Conservation (phyloP, 1,140 invertebrate species). For the Proctacanthus coquilletti region DNA sequence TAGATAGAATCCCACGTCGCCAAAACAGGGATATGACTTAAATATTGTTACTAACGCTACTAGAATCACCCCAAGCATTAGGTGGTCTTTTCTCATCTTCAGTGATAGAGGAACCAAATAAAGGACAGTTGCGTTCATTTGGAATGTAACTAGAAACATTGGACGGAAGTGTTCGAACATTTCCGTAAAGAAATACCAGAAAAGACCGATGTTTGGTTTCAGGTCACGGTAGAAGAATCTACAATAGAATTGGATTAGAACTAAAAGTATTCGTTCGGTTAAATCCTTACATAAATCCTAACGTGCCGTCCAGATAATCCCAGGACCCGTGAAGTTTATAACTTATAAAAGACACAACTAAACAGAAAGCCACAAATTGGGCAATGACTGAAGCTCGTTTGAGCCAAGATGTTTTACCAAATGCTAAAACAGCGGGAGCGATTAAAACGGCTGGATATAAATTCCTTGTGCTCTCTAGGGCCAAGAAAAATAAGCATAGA, state of each 20-base stretch:
- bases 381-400: conserved; percentile 17
- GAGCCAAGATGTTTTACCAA: conserved; percentile 25
- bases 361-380: conserved; percentile 27
- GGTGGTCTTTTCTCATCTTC: conserved; percentile 70
- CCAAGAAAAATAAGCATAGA: conserved; percentile 47
- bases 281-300: conserved; percentile 65
- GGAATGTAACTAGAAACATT: conserved; percentile 91
- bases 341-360: too few species aligned
- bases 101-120: conserved; percentile 82
- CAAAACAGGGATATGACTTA: conserved; percentile 91
- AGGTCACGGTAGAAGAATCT: conserved; percentile 79
- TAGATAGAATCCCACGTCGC: conserved; percentile 86
- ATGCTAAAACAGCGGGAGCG: conserved; percentile 52
- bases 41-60: conserved; percentile 80
- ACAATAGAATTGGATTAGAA: conserved; percentile 19
- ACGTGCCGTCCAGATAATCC: conserved; percentile 60
- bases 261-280: conserved; percentile 8
- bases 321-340: too few species aligned
- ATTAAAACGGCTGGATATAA: conserved; percentile 76
- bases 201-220: conserved; percentile 92
- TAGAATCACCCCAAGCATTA: conserved; percentile 71
- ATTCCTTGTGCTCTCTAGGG: conserved; percentile 63
- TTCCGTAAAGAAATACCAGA: conserved; percentile 99
- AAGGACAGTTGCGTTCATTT: conserved; percentile 83
- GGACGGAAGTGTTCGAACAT: conserved; percentile 98